Evolutionary conservation across 2,888 invertebrate species (phyloP), one percentile per base, ranked within the genome.

Genomic region (Aporophyla nigra): DNA sequence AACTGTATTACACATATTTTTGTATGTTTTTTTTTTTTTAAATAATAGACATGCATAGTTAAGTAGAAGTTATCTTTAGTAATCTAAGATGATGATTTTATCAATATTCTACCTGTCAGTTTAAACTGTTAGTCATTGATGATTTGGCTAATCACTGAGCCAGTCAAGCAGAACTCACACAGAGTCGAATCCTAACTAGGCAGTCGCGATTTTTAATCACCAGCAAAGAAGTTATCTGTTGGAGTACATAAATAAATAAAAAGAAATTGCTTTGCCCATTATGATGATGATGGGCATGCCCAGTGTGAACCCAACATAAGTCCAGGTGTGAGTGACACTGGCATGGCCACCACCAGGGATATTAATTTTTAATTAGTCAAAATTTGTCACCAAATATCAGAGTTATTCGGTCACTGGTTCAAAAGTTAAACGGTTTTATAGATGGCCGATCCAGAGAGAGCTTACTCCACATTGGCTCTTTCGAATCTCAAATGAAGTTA

Each of bases 1-100:
- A 79, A 79, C 80, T 74, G 82, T 74, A 19, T 19, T 16, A 21
- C 12, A 65, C 10, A 54, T 24, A 33, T 53, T 46, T 43, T 62
- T 54, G 19, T 43, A 33, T 33, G 0, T 33, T 24, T 43, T 71
- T 71, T 24, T 12, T 1, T 40, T n/a, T n/a, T n/a, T n/a, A n/a
- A n/a, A 69, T 7, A 43, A 46, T 40, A 33, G 54, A 33, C 21
- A 59, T 46, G 6, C 9, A 5, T 68, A 54, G 21, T 67, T 33
- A 51, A 51, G 16, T 54, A 40, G 19, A 24, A 16, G 49, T 61
- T 78, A 79, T 71, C 79, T 61, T n/a, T 19, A 14, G 24, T n/a
- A 19, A 46, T 62, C 19, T 51, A 21, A 78, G 21, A 53, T 51
- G 53, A 59, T 46, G 19, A 27, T 59, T 77, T 59, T 59, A 65